These are phyloP conservation scores for Drosophila melanosoma DNA, from an alignment of 2,888 invertebrate species.

Conservation along the genomic window DNA sequence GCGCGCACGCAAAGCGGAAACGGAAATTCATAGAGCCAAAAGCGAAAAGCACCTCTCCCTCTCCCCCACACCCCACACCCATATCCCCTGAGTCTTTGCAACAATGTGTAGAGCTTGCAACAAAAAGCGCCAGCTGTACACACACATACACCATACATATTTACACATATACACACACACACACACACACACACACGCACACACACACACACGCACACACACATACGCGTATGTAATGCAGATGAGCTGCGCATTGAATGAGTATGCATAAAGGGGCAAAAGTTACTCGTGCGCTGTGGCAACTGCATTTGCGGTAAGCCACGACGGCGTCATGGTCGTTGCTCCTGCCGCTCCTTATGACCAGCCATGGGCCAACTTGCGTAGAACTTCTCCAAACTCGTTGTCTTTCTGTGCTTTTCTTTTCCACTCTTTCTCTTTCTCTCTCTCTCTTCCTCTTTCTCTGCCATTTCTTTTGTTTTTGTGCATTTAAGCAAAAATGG, in stretches of 20 bases:
- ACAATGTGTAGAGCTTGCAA: slow-evolving; percentile 55
- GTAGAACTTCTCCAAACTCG: not conserved
- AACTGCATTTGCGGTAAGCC: slow-evolving; percentile 76
- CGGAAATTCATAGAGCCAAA: slow-evolving; percentile 57
- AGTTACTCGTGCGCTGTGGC: slow-evolving; percentile 66
- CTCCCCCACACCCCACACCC: not conserved
- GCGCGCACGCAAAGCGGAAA: slow-evolving; percentile 61
- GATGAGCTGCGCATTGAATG: slow-evolving; percentile 65
- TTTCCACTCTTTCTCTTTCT: slow-evolving; percentile 6
- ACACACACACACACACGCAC: slow-evolving; percentile 10
- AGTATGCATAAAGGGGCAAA: slow-evolving; percentile 61
- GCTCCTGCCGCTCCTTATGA: slow-evolving; percentile 40
- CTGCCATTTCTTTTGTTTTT: slow-evolving; percentile 50
- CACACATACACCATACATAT: not conserved
- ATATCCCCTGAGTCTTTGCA: slow-evolving; percentile 30
- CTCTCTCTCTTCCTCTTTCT: slow-evolving; percentile 6
- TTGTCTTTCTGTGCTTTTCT: slow-evolving; percentile 15
- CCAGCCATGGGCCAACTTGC: not conserved
- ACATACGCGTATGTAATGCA: slow-evolving; percentile 51
- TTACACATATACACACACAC: not conserved
- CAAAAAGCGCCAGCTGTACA: slow-evolving; percentile 48
- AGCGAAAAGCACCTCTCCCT: slow-evolving; percentile 12
- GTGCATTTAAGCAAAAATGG: slow-evolving; percentile 46
- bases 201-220: slow-evolving; percentile 18
- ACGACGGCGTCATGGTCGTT: slow-evolving; percentile 60